Base-by-base conservation (phyloP, 2,888 invertebrate species). In the Listrodromus nycthemerus region DNA sequence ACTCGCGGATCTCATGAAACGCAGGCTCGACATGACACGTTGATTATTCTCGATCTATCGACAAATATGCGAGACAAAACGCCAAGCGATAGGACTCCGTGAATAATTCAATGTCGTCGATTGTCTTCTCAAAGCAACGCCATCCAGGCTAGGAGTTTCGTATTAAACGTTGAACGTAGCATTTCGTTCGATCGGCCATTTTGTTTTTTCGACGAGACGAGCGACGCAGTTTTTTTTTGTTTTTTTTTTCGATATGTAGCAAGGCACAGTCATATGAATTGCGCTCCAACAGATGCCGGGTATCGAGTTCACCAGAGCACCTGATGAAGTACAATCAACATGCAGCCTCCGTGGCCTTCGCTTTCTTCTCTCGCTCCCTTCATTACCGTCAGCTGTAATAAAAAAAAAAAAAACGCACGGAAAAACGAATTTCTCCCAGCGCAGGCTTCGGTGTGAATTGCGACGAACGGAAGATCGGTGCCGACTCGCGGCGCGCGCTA, bases 271-370 rank as follows among this genome's bases (percentile, higher is more conserved):
- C 97, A 97, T 96, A 97, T 97, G 97, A 97, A 97, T 97, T 98
- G 98, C 97, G 98, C 98, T 98, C 97, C 98, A 97, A 97, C 98
- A 98, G 97, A 97, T 98, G 98, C 98, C 98, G 97, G 98, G 98
- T 97, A 96, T 95, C 93, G 93, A 94, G 94, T 95, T 95, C 96
- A 97, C 98, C 98, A 98, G 98, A 98, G 98, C 98, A 98, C 98
- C 98, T 98, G 98, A 98, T 98, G 98, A 98, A 98, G 98, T 98
- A 98, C 98, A 98, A 98, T 98, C 97, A 97, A 97, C 97, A 97
- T 97, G 97, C 96, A 97, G 96, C 97, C 96, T 91, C 89, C 88
- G 84, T 82, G 80, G 82, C 83, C 74, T 76, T 74, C 55, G 63
- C 24, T 52, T 61, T 37, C 63, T 58, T 73, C 58, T 77, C 80